Evolutionary conservation across 2,797 vertebrate species (phyloP).

Genomic region (Malacoraja senta): DNA sequence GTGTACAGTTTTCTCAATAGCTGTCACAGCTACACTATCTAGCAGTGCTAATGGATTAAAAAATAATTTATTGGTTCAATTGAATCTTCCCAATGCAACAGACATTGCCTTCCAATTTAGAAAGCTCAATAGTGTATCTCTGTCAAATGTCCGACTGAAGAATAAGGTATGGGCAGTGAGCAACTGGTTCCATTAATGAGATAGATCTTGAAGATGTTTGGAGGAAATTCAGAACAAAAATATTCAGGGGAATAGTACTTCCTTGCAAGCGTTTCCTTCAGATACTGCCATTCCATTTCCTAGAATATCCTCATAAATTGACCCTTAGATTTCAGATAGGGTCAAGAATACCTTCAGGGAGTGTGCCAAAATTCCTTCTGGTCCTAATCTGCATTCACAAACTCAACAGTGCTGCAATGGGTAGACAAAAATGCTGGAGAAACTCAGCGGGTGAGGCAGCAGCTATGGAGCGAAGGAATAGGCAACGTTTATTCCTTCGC

Average conservation of each 20-base stretch:
- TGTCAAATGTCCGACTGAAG: background rate
- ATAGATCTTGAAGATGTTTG: background rate
- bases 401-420: too few relatives aligned
- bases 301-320: background rate
- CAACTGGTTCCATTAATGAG: background rate
- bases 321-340: background rate
- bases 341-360: too few relatives aligned
- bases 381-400: too few relatives aligned
- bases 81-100: background rate
- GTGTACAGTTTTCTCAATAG: background rate
- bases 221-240: background rate
- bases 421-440: too few relatives aligned
- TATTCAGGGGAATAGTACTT: background rate
- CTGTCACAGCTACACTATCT: background rate
- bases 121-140: background rate
- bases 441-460: too few relatives aligned
- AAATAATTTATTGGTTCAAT: background rate
- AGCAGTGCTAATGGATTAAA: background rate
- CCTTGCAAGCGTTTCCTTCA: background rate
- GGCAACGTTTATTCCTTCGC: too few relatives aligned
- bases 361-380: background rate
- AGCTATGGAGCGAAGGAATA: too few relatives aligned
- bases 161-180: background rate
- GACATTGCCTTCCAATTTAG: background rate
- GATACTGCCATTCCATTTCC: background rate